A percentile compares a stretch with the other conserved stretches of the same genome.
Conservation (phyloP, 2,113 vertebrate species). For the Oryzias celebensis region DNA sequence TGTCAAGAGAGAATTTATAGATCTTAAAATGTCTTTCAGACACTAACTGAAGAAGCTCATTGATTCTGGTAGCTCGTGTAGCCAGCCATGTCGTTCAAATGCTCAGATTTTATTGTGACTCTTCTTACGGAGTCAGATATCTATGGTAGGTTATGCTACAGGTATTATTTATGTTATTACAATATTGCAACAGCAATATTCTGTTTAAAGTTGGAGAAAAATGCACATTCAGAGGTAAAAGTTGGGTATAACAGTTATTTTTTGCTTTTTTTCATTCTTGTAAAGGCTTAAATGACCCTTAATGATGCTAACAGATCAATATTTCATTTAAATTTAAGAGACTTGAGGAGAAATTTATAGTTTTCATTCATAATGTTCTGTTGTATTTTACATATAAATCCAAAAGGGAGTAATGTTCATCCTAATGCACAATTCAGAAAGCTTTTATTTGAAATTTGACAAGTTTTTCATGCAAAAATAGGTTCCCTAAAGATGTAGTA, state of each 20-base stretch:
- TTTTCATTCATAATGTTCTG: constrained; percentile 26
- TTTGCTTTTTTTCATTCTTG: constrained; percentile 1
- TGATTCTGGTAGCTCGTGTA: background rate
- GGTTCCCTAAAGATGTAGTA: background rate
- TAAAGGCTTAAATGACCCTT: constrained; percentile 1
- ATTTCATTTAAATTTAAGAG: constrained; percentile 29
- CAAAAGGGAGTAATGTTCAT: constrained; percentile 41
- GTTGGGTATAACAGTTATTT: background rate
- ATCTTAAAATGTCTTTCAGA: constrained; percentile 8
- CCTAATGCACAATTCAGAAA: constrained; percentile 9
- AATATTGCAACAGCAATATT: too few species aligned
- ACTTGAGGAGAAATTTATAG: constrained; percentile 44
- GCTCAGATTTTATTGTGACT: too few species aligned
- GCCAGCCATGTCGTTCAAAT: background rate
- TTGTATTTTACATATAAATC: constrained; percentile 38
- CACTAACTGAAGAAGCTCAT: background rate
- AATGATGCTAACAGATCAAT: constrained; percentile 13
- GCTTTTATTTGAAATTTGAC: background rate
- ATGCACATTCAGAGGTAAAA: background rate
- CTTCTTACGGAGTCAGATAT: too few species aligned
- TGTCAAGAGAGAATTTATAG: constrained; percentile 10
- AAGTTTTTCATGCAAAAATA: background rate
- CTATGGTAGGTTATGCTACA: too few species aligned
- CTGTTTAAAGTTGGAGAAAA: too few species aligned
- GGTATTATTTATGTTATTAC: too few species aligned